Base-by-base conservation (phyloP, 2,888 invertebrate genomes). In the Pycnomerus fuliginosus region DNA sequence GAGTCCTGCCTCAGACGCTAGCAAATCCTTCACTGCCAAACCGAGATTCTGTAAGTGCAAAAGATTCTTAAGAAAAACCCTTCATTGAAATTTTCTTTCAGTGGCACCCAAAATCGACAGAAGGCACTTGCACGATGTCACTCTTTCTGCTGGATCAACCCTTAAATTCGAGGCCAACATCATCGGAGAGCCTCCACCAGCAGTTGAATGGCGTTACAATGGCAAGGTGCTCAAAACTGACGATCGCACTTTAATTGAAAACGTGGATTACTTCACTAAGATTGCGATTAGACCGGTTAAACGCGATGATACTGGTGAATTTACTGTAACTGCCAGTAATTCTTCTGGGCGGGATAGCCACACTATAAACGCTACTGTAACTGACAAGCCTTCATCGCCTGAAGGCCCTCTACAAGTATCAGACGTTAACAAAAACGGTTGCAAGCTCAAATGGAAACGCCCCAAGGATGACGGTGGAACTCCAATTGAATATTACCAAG, bases 71-170 rank as follows among this genome's bases (percentile, higher is more conserved):
- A 35, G 16, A 27, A 17, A 22, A 23, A 25, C 22, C 32, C 3
- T 35, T 31, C 44, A 29, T 14, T 27, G 22, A 13, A 10, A 5
- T 12, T 43, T 52, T 44, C 35, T 71, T 76, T 49, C 68, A 84
- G 84, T 96, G 70, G 93, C 96, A 52, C 98, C 98, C 11, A 91
- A 90, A 76, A 98, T 99, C 71, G 95, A 97, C 75, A 82, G 96
- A 48, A 84, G 93, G 55, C 90, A 94, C 67, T 79, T 97, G 15
- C 84, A 92, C 23, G 92, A 95, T 63, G 79, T 96, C 25, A 90
- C 90, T 1, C 75, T 98, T 39, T 95, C 96, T 22, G 89, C 92
- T 28, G 96, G 98, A 24, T 86, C 93, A 13, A 84, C 93, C 12
- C 82, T 99, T 51, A 96, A 96, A 73, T 83, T 96, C 65, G 94